These are phyloP conservation scores for Lithosia quadra DNA, from an alignment of 2,888 invertebrate genomes.

Conservation along the genomic window DNA sequence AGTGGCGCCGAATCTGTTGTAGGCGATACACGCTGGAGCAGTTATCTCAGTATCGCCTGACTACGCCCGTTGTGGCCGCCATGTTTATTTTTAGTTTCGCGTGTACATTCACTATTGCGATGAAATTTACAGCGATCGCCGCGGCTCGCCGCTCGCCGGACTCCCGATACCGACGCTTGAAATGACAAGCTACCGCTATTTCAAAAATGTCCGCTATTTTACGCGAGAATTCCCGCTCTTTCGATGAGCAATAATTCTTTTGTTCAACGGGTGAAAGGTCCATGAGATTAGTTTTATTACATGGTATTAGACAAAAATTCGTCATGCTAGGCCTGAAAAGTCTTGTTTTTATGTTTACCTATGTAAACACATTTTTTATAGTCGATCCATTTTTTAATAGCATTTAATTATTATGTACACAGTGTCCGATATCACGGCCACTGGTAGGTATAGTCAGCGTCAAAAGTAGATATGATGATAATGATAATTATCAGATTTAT, in stretches of 20 bases:
- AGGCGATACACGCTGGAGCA: slow-evolving; percentile 68
- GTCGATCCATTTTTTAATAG: too few species aligned
- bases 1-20: slow-evolving; percentile 65
- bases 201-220: slow-evolving; percentile 82
- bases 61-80: slow-evolving; percentile 77
- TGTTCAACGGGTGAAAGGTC: slow-evolving; percentile 67
- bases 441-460: too few species aligned
- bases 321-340: neutral
- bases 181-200: slow-evolving; percentile 81
- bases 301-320: slow-evolving; percentile 50
- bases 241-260: slow-evolving; percentile 78
- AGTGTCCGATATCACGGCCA: neutral
- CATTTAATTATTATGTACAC: too few species aligned
- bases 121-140: slow-evolving; percentile 80
- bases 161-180: slow-evolving; percentile 73
- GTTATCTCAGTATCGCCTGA: slow-evolving; percentile 81
- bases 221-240: slow-evolving; percentile 73
- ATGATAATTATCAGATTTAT: too few species aligned
- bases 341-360: slow-evolving; percentile 1
- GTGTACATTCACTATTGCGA: slow-evolving; percentile 80
- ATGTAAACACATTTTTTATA: neutral
- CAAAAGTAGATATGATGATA: too few species aligned
- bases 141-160: slow-evolving; percentile 68
- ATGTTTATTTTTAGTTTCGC: slow-evolving; percentile 83
- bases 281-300: slow-evolving; percentile 72